phyloP scores from a whole-genome alignment of 2,797 vertebrate genomes.

The Delichon dasypus region DNA sequence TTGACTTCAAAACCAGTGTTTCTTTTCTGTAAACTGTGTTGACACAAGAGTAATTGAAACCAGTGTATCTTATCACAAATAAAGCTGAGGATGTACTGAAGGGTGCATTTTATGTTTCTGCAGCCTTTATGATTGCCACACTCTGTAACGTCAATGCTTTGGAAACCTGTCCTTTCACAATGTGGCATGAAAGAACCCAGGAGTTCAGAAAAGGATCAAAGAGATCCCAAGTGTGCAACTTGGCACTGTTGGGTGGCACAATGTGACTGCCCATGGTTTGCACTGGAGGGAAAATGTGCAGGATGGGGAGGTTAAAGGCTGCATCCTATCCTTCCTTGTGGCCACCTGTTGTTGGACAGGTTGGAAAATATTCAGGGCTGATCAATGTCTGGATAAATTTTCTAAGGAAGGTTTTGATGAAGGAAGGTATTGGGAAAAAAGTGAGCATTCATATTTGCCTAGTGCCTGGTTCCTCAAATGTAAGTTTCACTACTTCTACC shows the following conservation, averaged over 20 bases:
- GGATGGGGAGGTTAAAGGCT: background rate
- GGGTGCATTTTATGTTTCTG: background rate
- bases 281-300: background rate
- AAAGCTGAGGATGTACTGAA: background rate
- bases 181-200: background rate
- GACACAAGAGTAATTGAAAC: background rate
- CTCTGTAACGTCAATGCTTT: background rate
- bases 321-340: background rate
- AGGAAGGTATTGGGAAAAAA: background rate
- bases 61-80: background rate
- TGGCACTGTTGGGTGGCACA: accelerated
- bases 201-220: background rate
- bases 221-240: background rate
- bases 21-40: background rate
- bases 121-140: background rate
- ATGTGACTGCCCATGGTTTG: background rate
- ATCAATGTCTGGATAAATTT: background rate
- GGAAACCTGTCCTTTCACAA: background rate
- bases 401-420: background rate
- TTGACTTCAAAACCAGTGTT: background rate
- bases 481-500: background rate
- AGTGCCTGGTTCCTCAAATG: background rate
- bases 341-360: background rate
- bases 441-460: background rate
- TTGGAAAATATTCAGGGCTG: background rate